Evolutionary conservation across 2,797 vertebrate genomes (phyloP).

Genomic region (Lophotriccus pileatus): DNA sequence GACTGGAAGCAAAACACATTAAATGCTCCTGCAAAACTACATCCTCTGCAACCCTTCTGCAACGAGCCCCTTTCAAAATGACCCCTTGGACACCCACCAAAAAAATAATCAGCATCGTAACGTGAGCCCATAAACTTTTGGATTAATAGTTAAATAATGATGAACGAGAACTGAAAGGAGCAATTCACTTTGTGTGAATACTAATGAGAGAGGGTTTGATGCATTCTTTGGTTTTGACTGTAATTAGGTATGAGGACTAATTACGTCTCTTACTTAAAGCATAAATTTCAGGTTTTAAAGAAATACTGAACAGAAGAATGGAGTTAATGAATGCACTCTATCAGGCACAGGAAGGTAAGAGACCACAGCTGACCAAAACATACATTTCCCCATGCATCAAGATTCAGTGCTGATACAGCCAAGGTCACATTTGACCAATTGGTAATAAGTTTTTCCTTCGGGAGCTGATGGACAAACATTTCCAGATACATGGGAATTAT

Average conservation of each 20-base stretch:
- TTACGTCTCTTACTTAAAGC: constrained; percentile 9
- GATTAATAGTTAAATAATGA: constrained; percentile 37
- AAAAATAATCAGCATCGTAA: background rate
- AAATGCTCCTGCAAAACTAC: constrained; percentile 32
- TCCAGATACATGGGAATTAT: background rate
- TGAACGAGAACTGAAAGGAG: background rate
- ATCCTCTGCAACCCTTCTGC: constrained; percentile 1
- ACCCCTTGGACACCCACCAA: constrained; percentile 36
- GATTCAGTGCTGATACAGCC: constrained; percentile 1
- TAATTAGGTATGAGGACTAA: constrained; percentile 35
- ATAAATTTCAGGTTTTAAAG: constrained; percentile 29
- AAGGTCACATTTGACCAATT: background rate
- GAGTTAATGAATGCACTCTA: background rate
- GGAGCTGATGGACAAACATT: background rate
- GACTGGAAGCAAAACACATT: constrained; percentile 40
- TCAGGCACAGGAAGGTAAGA: background rate
- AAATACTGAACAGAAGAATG: background rate
- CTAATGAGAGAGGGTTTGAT: background rate
- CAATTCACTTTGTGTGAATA: background rate
- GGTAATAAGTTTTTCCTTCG: background rate
- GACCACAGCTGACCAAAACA: constrained; percentile 21
- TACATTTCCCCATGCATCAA: background rate
- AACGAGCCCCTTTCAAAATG: constrained; percentile 25
- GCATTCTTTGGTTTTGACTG: background rate
- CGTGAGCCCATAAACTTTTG: constrained; percentile 10